These are phyloP conservation scores for rat (Rattus norvegicus) DNA, from an alignment of 2,113 vertebrate genomes.

Conservation along the genomic window GRCr8 NC_086020.1:209630001-209630500, in stretches of 20 bases:
- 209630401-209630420: background rate
- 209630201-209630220: background rate
- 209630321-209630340: background rate
- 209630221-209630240: background rate
- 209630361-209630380: background rate
- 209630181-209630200: background rate
- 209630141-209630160: background rate
- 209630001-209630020: background rate
- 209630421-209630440: too few relatives aligned
- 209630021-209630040: background rate
- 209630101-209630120: background rate
- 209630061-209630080: background rate
- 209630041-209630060: background rate
- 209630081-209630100: background rate
- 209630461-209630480: too few relatives aligned
- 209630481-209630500: too few relatives aligned
- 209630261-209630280: background rate
- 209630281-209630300: slow-evolving; percentile 16
- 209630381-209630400: background rate
- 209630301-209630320: background rate
- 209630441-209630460: too few relatives aligned
- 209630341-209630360: background rate
- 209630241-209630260: background rate
- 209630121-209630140: background rate
- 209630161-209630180: background rate